A percentile compares a stretch with the other conserved stretches of the same genome.
These are phyloP conservation scores for Dendronephthya gigantea DNA, from an alignment of 64 coral and sea anemone genomes.

Conservation along the genomic window DNA sequence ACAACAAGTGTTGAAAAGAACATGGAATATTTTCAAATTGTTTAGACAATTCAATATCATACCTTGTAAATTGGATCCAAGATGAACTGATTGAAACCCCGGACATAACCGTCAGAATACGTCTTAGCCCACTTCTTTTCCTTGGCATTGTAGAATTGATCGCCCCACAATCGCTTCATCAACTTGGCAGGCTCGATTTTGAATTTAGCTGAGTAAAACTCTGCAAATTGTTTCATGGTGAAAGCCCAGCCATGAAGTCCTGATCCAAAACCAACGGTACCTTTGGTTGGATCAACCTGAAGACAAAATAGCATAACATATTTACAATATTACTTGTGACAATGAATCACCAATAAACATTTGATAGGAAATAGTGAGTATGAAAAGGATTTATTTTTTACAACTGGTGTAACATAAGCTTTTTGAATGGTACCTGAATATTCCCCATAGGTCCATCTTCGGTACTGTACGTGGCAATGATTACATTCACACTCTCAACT, in stretches of 20 bases:
- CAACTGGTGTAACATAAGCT: neutral
- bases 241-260: constrained; percentile 97
- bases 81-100: constrained; percentile 79
- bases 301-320: neutral
- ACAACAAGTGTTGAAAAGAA: neutral
- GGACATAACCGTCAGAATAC: constrained; percentile 38
- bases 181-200: constrained; percentile 69
- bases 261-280: constrained; percentile 96
- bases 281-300: constrained; percentile 57
- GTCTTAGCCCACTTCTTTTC: constrained; percentile 65
- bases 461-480: constrained; percentile 76
- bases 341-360: no score
- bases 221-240: constrained; percentile 78
- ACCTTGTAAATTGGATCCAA: constrained; percentile 95
- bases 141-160: constrained; percentile 59
- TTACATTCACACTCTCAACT: constrained; percentile 77
- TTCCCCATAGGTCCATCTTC: constrained; percentile 96
- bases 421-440: constrained; percentile 43
- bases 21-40: neutral
- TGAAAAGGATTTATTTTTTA: no score
- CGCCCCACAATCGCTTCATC: constrained; percentile 83
- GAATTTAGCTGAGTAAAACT: constrained; percentile 74
- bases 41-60: neutral
- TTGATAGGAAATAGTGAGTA: neutral
- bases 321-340: no score